Evolutionary conservation across 2,797 vertebrate genomes (phyloP).

Genomic region (Sebastes matsubarae): DNA sequence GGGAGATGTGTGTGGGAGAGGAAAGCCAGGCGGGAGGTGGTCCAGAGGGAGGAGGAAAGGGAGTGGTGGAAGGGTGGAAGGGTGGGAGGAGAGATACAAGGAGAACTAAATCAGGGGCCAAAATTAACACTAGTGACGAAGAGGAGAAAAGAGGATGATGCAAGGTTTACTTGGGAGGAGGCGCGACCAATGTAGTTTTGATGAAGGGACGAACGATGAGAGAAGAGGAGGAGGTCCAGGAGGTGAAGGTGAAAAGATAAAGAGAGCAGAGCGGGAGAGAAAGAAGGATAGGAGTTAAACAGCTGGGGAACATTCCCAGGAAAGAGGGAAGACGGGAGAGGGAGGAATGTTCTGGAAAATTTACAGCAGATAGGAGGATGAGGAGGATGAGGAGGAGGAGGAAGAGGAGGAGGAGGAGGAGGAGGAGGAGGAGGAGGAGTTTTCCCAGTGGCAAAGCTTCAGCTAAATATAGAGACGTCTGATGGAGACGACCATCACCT

Average conservation of each 20-base stretch:
- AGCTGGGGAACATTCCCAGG: constrained; percentile 12
- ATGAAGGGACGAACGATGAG: neutral
- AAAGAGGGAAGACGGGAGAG: neutral
- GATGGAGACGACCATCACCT: neutral
- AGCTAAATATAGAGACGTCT: constrained; percentile 45
- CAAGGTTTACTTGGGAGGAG: neutral
- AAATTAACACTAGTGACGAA: neutral
- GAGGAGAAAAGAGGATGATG: neutral
- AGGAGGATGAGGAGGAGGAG: neutral
- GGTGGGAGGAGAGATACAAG: neutral
- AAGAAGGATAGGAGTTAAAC: constrained; percentile 22
- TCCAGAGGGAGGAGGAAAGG: neutral
- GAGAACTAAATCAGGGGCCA: neutral
- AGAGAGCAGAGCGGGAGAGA: neutral
- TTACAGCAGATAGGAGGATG: constrained; percentile 15
- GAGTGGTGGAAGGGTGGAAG: neutral
- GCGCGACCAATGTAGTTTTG: neutral
- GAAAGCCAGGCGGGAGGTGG: neutral
- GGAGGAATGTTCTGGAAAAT: constrained; percentile 58
- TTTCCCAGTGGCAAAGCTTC: constrained; percentile 27
- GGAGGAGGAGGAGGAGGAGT: neutral
- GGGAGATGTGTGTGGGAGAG: neutral
- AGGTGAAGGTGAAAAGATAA: neutral
- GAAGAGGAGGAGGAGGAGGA: neutral
- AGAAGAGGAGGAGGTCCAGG: neutral